Evolutionary conservation across 2,113 vertebrate genomes (phyloP), one percentile per base, ranked within the genome.

Genomic region (Tupaia chinensis): DNA sequence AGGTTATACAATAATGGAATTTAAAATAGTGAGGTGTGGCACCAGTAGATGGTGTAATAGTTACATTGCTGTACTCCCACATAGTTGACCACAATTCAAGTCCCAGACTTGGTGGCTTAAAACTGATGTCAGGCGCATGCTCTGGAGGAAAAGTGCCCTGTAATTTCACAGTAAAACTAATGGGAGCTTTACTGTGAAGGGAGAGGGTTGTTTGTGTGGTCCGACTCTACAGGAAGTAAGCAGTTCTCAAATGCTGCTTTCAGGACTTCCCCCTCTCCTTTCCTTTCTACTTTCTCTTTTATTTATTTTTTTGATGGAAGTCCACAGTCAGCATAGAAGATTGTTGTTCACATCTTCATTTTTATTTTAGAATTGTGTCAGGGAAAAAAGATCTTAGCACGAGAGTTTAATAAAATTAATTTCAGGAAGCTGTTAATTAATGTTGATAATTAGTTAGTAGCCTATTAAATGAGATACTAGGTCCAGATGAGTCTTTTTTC

Each of bases 371-470:
- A 76, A 77, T 92, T 61, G 44, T 44, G 74, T 56, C 5, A 69
- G 94, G 72, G 74, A 70, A 95, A 92, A 95, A 96, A 60, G 80
- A 77, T 58, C 12, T 65, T 1, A 3, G 32, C 81, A 87, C 58
- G 92, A 7, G 87, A 63, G 95, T 97, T 91, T 97, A 95, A 97
- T 97, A 97, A 9, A 94, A 94, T 72, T 80, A 95, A 97, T 91
- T 96, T 85, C 79, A 95, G 77, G 92, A 61, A 81, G 56, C 70
- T 85, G 2, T 73, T 56, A 74, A 80, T 86, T 68, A 72, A 86
- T 97, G 88, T 97, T 96, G 97, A 96, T 94, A 96, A 91, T 93
- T 96, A 92, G 25, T 90, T 97, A 89, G 86, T 97, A 95, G 97
- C 86, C 63, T 94, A 93, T 89, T 96, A 94, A 97, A 95, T 89